phyloP scores from a whole-genome alignment of 2,113 vertebrate species.

The Nyctereutes procyonoides region DNA sequence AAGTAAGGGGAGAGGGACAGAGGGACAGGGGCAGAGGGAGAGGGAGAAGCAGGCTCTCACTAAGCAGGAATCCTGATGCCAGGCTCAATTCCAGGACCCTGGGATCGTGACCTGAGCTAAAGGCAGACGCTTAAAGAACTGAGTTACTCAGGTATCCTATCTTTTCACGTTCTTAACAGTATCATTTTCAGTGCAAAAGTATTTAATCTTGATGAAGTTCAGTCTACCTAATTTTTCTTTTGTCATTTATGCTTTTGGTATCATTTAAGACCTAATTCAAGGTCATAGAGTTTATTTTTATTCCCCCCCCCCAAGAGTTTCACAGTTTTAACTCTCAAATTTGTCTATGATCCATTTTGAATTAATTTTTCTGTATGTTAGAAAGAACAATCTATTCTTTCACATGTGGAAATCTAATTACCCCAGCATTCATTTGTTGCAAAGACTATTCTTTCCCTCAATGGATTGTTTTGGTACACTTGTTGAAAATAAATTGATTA shows the following conservation, averaged over 20 bases:
- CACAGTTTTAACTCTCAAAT: neutral
- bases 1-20: too few relatives aligned
- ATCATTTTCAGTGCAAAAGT: neutral
- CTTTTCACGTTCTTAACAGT: neutral
- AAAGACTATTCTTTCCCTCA: neutral
- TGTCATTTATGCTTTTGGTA: neutral
- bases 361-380: neutral
- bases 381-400: neutral
- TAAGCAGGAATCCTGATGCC: too few relatives aligned
- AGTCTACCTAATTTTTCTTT: neutral
- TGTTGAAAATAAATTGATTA: neutral
- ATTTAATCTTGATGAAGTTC: constrained; percentile 28
- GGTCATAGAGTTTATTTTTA: neutral
- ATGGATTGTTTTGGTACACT: neutral
- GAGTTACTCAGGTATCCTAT: neutral
- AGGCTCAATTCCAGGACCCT: too few relatives aligned
- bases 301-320: neutral
- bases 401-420: neutral
- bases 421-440: neutral
- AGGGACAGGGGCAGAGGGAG: too few relatives aligned
- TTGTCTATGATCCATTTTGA: neutral
- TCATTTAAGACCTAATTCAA: neutral
- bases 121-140: too few relatives aligned
- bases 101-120: too few relatives aligned
- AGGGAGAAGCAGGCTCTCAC: too few relatives aligned